Evolutionary conservation across 2,888 invertebrate species (phyloP).

Genomic region (Incurvaria masculella): DNA sequence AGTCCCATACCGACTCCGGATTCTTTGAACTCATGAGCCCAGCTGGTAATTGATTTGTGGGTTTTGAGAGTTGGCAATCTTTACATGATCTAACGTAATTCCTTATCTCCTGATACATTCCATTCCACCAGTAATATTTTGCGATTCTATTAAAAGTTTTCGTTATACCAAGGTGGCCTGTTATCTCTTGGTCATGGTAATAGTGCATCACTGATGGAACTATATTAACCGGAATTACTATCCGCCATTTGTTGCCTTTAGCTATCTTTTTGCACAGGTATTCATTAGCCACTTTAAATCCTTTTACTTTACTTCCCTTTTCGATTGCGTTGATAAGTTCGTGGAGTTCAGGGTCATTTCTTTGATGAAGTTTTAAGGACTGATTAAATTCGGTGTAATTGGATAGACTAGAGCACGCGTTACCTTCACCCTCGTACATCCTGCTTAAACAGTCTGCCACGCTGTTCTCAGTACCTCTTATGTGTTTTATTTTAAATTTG

Average conservation of each 20-base stretch:
- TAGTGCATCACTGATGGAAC: neutral
- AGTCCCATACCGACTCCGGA: neutral
- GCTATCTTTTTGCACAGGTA: neutral
- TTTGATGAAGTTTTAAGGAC: neutral
- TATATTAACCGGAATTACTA: neutral
- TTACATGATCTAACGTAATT: neutral
- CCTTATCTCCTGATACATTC: neutral
- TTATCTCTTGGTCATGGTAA: neutral
- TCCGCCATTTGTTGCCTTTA: neutral
- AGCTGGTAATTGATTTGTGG: neutral
- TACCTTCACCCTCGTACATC: neutral
- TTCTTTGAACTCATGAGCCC: neutral
- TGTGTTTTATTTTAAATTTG: neutral
- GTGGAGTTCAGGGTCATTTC: neutral
- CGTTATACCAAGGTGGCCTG: neutral
- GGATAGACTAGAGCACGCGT: neutral
- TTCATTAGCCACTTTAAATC: neutral
- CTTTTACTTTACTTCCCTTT: neutral
- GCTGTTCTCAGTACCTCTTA: neutral
- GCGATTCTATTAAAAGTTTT: neutral
- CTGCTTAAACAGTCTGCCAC: neutral
- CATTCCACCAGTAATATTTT: neutral
- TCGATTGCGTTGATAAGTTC: neutral
- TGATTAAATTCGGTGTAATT: neutral
- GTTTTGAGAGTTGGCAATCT: neutral